These are phyloP conservation scores for Xanthia icteritia DNA, from an alignment of 2,888 invertebrate genomes.

Conservation along the genomic window DNA sequence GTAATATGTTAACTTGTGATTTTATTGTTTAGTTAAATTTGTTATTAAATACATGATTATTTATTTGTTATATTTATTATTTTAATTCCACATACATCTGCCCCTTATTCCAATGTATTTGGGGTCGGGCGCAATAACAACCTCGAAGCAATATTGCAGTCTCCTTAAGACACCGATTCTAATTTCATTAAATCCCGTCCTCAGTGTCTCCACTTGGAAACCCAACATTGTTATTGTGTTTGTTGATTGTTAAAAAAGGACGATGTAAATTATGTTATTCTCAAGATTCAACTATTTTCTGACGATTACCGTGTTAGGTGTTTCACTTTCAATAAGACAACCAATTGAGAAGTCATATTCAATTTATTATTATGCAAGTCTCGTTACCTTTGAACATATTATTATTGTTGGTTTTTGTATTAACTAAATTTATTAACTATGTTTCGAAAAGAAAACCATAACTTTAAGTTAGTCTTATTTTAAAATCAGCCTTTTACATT, in stretches of 20 bases:
- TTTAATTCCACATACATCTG: conserved; percentile 7
- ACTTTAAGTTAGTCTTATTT: conserved; percentile 62
- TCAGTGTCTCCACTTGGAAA: no score
- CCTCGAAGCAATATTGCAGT: no score
- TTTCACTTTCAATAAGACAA: conserved; percentile 20
- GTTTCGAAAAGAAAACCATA: conserved; percentile 67
- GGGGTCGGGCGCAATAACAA: no score
- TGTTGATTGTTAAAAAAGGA: neutral
- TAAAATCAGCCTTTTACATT: conserved; percentile 50
- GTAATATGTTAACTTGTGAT: conserved; percentile 60
- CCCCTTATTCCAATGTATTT: no score
- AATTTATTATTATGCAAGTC: conserved; percentile 3
- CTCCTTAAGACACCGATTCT: no score
- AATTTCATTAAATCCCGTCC: neutral
- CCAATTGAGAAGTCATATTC: neutral
- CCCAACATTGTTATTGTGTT: neutral
- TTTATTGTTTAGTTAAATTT: conserved; percentile 60
- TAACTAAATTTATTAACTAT: neutral
- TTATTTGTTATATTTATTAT: conserved; percentile 45
- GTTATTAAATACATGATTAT: conserved; percentile 60
- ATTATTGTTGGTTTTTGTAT: neutral
- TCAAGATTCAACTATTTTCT: neutral
- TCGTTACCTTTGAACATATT: neutral
- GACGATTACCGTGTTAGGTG: neutral
- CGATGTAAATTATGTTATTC: no score